Conservation (phyloP, 2,113 vertebrate genomes). For the Sapayoa aenigma region DNA sequence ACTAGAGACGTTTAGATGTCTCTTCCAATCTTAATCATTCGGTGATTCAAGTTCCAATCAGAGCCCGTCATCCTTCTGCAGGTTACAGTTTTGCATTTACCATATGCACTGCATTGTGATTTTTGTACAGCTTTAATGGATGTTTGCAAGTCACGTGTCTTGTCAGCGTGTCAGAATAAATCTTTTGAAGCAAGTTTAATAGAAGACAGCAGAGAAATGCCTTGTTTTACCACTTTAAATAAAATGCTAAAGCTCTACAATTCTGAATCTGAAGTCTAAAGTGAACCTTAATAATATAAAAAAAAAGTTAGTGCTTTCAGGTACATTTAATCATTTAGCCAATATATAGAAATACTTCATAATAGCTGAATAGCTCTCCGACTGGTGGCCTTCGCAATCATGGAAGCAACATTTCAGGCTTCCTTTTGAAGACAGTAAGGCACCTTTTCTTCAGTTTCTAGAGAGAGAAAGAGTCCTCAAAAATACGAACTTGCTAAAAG, state of each 20-base stretch:
- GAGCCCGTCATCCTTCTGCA: background rate
- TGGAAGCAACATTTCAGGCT: background rate
- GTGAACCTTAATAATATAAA: background rate
- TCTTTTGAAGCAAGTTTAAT: background rate
- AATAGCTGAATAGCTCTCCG: background rate
- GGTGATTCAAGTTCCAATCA: background rate
- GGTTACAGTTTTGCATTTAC: background rate
- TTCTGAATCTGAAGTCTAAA: background rate
- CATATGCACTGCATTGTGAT: background rate
- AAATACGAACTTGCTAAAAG: background rate
- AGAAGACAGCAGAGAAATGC: background rate
- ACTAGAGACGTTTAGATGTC: background rate
- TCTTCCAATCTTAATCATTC: background rate
- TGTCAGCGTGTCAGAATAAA: background rate
- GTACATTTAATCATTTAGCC: background rate
- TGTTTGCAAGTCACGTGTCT: background rate
- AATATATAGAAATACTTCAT: background rate
- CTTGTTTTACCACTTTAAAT: background rate
- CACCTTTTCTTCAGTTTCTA: background rate
- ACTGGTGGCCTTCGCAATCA: background rate
- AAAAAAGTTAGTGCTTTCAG: background rate
- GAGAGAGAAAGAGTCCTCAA: background rate
- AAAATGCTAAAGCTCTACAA: background rate
- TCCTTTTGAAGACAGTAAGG: background rate
- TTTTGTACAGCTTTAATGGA: background rate